Evolutionary conservation across 2,113 vertebrate genomes (phyloP).

Genomic region (Suricata suricatta): DNA sequence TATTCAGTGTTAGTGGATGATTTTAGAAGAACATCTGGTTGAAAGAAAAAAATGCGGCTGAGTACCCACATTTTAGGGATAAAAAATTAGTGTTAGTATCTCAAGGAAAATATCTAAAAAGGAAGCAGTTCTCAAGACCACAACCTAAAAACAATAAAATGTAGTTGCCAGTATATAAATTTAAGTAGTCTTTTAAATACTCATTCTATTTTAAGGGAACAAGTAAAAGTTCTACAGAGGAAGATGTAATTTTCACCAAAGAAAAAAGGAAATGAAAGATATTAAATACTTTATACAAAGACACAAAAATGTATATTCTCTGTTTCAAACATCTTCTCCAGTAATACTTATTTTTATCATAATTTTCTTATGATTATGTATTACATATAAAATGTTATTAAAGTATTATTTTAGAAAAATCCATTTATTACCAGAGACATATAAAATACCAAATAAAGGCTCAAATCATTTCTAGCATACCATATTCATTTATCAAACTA

Average conservation of each 20-base stretch:
- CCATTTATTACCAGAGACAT: neutral
- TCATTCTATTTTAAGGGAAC: neutral
- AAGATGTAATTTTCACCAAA: neutral
- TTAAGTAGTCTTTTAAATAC: neutral
- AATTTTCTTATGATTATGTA: neutral
- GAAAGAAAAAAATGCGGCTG: neutral
- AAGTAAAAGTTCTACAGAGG: neutral
- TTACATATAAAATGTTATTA: neutral
- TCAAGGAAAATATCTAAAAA: neutral
- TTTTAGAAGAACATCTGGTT: constrained; percentile 51
- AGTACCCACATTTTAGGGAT: neutral
- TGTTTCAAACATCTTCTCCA: neutral
- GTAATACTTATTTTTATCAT: neutral
- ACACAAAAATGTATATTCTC: neutral
- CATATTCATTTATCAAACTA: neutral
- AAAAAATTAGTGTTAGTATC: neutral
- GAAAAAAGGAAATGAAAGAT: neutral
- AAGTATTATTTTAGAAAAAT: neutral
- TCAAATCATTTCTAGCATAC: neutral
- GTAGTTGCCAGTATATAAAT: neutral
- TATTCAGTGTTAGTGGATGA: neutral
- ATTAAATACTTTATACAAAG: neutral
- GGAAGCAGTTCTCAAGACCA: neutral
- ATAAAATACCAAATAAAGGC: neutral
- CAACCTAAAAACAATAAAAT: neutral